Evolutionary conservation across 2,797 vertebrate species (phyloP).

Genomic region (Urosaurus nigricauda): DNA sequence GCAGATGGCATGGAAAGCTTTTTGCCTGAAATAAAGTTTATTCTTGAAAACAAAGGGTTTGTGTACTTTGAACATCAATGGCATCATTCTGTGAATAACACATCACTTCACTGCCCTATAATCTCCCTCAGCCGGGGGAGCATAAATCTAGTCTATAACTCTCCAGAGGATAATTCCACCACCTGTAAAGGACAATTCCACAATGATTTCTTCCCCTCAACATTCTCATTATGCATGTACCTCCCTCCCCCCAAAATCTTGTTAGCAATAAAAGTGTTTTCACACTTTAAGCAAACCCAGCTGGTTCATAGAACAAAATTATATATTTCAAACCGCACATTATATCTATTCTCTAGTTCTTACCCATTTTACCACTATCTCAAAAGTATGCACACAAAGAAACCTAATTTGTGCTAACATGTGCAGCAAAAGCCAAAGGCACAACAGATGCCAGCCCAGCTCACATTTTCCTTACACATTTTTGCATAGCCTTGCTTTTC

Average conservation of each 20-base stretch:
- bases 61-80: conserved; percentile 12
- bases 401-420: conserved; percentile 23
- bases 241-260: not conserved
- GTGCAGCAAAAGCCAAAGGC: conserved; percentile 30
- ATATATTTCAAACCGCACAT: conserved; percentile 28
- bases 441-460: not conserved
- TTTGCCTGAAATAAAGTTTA: not conserved
- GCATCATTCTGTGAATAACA: conserved; percentile 12
- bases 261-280: conserved; percentile 29
- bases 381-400: conserved; percentile 3
- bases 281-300: conserved; percentile 31
- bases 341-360: conserved; percentile 36
- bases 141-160: not conserved
- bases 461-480: conserved; percentile 3
- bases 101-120: conserved; percentile 34
- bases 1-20: not conserved
- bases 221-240: conserved; percentile 4
- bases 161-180: not conserved
- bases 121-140: conserved; percentile 4
- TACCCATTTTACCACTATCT: conserved; percentile 17
- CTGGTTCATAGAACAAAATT: conserved; percentile 39
- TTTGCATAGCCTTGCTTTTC: not conserved
- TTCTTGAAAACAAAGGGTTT: conserved; percentile 24
- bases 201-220: conserved; percentile 15
- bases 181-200: conserved; percentile 31